These are phyloP conservation scores for Anableps anableps DNA, from an alignment of 2,797 vertebrate species.

Conservation along the genomic window DNA sequence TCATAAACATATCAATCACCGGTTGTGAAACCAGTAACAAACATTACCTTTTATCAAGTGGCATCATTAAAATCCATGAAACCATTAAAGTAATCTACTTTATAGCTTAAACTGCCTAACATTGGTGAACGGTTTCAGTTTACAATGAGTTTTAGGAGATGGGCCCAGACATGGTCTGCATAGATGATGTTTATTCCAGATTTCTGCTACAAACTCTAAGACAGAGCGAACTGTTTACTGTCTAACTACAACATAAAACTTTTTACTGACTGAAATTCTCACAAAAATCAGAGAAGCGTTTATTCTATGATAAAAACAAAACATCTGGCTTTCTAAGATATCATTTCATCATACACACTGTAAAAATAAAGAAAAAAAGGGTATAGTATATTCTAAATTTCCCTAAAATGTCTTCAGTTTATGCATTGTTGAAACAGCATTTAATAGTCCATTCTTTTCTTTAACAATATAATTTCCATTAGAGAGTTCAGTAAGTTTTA, in stretches of 20 bases:
- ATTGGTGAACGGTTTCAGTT: slow-evolving; percentile 3
- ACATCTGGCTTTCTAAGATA: neutral
- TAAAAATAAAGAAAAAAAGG: neutral
- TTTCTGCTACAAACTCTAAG: slow-evolving; percentile 4
- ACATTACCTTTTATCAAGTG: no score
- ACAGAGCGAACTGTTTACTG: slow-evolving; percentile 32
- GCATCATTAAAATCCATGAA: no score
- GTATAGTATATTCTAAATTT: neutral
- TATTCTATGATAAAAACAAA: neutral
- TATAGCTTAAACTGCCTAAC: neutral
- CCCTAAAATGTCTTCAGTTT: neutral
- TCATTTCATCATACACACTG: neutral
- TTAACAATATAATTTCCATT: neutral
- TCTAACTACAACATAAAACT: slow-evolving; percentile 13
- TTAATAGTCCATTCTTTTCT: neutral
- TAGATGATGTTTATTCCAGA: slow-evolving; percentile 56
- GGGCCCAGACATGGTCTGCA: slow-evolving; percentile 1
- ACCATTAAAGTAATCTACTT: neutral
- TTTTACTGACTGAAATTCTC: slow-evolving; percentile 37
- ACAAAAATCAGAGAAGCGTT: neutral
- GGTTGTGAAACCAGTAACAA: no score
- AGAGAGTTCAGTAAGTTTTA: no score
- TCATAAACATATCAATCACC: no score
- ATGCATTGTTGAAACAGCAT: neutral
- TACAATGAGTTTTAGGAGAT: neutral